Base-by-base conservation (phyloP, 2,888 invertebrate genomes). In the Leucophenga montana region DNA sequence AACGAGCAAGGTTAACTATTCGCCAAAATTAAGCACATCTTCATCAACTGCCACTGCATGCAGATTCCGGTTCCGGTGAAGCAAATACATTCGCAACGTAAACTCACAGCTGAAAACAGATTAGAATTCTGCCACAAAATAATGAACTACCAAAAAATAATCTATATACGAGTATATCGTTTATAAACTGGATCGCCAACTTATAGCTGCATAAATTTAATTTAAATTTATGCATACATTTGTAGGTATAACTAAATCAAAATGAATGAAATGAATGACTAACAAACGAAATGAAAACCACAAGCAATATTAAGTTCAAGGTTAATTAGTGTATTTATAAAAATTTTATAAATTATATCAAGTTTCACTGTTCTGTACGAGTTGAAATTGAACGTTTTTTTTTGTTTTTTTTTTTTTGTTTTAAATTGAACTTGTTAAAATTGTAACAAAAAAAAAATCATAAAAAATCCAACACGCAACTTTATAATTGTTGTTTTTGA, bases 241-340 rank as follows among this genome's bases (percentile, higher is more conserved):
- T 50, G 6, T 13, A 13, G 11, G 16, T n/a, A n/a, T n/a, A 14
- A 4, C 46, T 46, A 13, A 46, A 46, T 14, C 46, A 46, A 46
- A 46, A 27, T 27, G 46, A 13, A 46, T 16, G 13, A 50, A 48
- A 50, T 16, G 50, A 5, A 50, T n/a, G 18, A 50, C 16, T 16
- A 50, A 18, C 50, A 50, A 50, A 50, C 18, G 18, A 18, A 50
- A 50, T 16, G 16, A 50, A 50, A 50, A 16, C 4, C 50, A 50
- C 50, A 50, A 18, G 8, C 16, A 50, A 50, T 11, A 27, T 57
- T 57, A 57, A 57, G 22, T 22, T 57, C 57, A 57, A 57, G 57
- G 57, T 57, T 57, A 57, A 57, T 57, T 57, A 57, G 22, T 27
- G 22, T 22, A 57, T 57, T 57, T 57, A 57, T 31, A 59, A 50